Percentiles rank a stretch among this genome's conserved stretches.
These are phyloP conservation scores for Antigone vipio DNA, from an alignment of 2,113 vertebrate genomes.

Conservation along the genomic window DNA sequence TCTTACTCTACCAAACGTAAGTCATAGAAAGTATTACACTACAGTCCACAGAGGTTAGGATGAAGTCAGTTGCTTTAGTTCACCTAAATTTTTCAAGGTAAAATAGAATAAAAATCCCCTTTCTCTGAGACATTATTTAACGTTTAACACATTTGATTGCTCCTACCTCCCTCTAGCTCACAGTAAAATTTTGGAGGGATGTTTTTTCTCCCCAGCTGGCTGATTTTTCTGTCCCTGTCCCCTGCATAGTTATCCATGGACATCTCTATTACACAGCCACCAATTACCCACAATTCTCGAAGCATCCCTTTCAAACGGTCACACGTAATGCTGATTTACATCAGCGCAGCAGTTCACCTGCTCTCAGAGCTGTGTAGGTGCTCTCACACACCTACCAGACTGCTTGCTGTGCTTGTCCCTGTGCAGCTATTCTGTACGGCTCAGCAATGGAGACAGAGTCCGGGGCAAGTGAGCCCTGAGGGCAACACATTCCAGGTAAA, in stretches of 20 bases:
- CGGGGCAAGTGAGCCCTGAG: not conserved
- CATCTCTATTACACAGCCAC: not conserved
- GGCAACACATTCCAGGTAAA: not conserved
- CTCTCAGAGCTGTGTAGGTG: not conserved
- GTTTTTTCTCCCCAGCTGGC: not conserved
- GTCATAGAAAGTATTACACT: not conserved
- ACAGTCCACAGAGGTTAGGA: not conserved
- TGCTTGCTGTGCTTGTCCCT: not conserved
- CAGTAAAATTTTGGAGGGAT: not conserved
- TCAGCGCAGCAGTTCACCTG: not conserved
- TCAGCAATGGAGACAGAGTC: not conserved
- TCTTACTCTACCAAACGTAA: not conserved
- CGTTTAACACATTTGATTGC: not conserved
- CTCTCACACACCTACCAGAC: not conserved
- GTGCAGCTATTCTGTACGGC: not conserved
- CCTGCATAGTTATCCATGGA: not conserved
- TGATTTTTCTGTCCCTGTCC: not conserved
- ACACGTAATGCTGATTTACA: fast-evolving
- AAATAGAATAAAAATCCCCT: not conserved
- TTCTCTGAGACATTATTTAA: not conserved
- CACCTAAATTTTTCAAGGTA: not conserved
- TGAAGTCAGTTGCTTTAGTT: not conserved
- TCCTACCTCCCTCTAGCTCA: not conserved
- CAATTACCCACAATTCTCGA: not conserved
- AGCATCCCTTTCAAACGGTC: not conserved